These are phyloP conservation scores for Halcyon leucocephala DNA, from an alignment of 2,797 vertebrate species.

Conservation along the genomic window DNA sequence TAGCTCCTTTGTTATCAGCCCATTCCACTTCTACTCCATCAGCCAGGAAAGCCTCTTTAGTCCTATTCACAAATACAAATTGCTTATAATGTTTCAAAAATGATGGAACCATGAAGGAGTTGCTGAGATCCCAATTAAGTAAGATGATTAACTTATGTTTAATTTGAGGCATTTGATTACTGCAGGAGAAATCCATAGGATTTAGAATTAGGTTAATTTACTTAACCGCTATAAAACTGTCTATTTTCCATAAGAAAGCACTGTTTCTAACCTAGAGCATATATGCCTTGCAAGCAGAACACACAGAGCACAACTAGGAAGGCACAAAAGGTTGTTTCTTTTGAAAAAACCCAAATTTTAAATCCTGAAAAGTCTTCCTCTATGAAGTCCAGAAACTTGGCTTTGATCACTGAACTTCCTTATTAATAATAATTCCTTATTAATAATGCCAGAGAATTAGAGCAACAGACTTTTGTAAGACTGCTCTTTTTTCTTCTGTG, in stretches of 20 bases:
- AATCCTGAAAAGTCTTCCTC: not conserved
- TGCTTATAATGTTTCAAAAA: not conserved
- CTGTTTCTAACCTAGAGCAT: not conserved
- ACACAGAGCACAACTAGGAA: not conserved
- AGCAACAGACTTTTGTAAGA: not conserved
- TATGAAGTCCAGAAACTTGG: not conserved
- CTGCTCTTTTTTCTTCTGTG: not conserved
- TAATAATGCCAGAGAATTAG: not conserved
- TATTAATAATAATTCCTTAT: not conserved
- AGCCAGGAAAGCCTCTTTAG: not conserved
- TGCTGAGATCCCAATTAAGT: slow-evolving; percentile 2
- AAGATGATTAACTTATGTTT: not conserved
- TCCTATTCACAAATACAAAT: slow-evolving; percentile 15
- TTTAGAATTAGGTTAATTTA: not conserved
- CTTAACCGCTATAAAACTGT: not conserved
- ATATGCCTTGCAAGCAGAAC: not conserved
- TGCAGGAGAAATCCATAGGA: not conserved
- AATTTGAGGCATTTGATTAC: not conserved
- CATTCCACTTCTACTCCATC: not conserved
- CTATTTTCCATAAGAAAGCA: not conserved
- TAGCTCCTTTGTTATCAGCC: slow-evolving; percentile 11
- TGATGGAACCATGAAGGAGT: not conserved
- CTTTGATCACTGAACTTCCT: not conserved
- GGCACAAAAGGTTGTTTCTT: not conserved
- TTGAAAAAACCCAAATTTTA: not conserved